Evolutionary conservation across 1,140 invertebrate genomes (phyloP), one percentile per base, ranked within the genome.

Genomic region (Drosophila navojoa): DNA sequence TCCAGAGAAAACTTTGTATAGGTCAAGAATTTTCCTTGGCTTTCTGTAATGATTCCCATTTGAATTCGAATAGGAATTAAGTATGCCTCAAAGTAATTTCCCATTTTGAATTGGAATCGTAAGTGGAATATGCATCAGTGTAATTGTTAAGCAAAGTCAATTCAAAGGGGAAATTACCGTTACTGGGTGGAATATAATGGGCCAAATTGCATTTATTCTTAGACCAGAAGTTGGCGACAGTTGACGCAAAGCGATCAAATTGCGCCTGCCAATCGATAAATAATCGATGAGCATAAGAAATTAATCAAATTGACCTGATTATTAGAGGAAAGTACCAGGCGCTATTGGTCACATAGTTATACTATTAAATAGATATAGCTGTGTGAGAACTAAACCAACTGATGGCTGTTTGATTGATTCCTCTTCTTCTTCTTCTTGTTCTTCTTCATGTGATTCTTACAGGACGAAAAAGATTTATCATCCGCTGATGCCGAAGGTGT

Each of bases 401-500:
- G 32, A 35, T 35, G 32, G 32, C 32, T 10, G 35, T 11, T 38
- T 22, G 19, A 22, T 38, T 45, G 1, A 1, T 0, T 45, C 1
- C 3, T 22, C 19, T 22, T 22, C 1, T 45, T 16, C 42, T 2
- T 44, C 4, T 15, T 0, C 15, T 69, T 50, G 0, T 22, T 22
- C 1, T 45, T 16, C 42, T 2, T 44, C 4, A n/a, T n/a, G n/a
- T n/a, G n/a, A n/a, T 15, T 0, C 15, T 69, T 50, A 0, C 93
- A 97, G 96, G 97, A 98, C 93, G 96, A 97, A 94, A 97, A 97
- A 92, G 96, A 97, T 92, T 93, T 98, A 91, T 96, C 96, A 87
- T 97, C 96, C 76, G 96, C 97, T 74, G 99, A 99, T 93, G 99
- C 98, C 55, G 99, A 99, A 93, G 99, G 99, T 74, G 99, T 99